Evolutionary conservation across 2,888 invertebrate genomes (phyloP).

Genomic region (Trichogramma evanescens): DNA sequence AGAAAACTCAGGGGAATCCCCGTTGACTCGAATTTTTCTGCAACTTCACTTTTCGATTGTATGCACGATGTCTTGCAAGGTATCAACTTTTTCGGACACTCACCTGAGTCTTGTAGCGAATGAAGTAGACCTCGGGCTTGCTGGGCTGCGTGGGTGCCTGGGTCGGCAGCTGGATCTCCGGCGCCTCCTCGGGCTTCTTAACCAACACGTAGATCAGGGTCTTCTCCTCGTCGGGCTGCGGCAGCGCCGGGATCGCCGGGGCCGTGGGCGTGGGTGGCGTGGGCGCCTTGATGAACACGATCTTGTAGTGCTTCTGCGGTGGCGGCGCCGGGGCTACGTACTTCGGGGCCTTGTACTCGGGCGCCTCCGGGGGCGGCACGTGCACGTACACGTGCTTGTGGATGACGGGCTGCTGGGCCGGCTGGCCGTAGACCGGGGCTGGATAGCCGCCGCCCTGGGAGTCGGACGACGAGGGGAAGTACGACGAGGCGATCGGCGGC

Average conservation of each 20-base stretch:
- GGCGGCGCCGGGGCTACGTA: constrained; percentile 48
- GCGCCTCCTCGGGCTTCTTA: constrained; percentile 80
- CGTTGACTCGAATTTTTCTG: no score
- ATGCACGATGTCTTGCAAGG: no score
- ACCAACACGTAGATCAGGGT: constrained; percentile 81
- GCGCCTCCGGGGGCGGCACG: constrained; percentile 77
- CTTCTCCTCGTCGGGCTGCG: constrained; percentile 82
- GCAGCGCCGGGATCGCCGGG: constrained; percentile 50
- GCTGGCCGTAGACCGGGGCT: constrained; percentile 47
- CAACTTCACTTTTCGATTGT: no score
- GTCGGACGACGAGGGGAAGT: constrained; percentile 21
- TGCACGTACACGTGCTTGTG: constrained; percentile 90
- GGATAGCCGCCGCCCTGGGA: constrained; percentile 25
- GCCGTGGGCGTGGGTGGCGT: constrained; percentile 50
- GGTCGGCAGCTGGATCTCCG: constrained; percentile 70
- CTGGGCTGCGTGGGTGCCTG: constrained; percentile 78
- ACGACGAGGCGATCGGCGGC: constrained; percentile 41
- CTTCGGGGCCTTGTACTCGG: constrained; percentile 65
- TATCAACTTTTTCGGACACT: not conserved
- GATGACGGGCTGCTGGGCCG: constrained; percentile 65
- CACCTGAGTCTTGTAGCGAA: constrained; percentile 81
- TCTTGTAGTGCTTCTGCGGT: constrained; percentile 77
- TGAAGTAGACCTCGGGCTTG: constrained; percentile 86
- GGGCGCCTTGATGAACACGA: constrained; percentile 72
- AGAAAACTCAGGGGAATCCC: not conserved